Evolutionary conservation across 2,113 vertebrate genomes (phyloP).

Genomic region (Lethenteron reissneri): DNA sequence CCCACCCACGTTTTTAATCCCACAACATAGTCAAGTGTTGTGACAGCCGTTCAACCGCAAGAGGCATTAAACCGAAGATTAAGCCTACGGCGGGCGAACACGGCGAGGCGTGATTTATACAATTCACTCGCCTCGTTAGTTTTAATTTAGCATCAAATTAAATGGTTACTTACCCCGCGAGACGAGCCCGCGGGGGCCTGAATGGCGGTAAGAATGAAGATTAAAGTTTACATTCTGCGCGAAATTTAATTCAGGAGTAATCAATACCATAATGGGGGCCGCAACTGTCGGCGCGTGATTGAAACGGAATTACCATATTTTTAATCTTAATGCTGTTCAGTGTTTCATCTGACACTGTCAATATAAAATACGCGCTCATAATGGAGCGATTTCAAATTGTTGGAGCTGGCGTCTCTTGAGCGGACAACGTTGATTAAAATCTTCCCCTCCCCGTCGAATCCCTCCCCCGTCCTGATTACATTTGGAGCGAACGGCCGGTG

Average conservation of each 20-base stretch:
- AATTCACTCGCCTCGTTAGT: constrained; percentile 99
- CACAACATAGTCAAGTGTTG: too few relatives aligned
- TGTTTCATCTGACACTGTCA: constrained; percentile 99
- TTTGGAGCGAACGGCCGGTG: too few relatives aligned
- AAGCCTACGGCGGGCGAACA: too few relatives aligned
- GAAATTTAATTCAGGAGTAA: constrained; percentile 99
- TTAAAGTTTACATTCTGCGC: constrained; percentile 99
- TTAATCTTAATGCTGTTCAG: constrained; percentile 99
- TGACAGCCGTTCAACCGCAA: too few relatives aligned
- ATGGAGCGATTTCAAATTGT: constrained; percentile 99
- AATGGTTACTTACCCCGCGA: constrained; percentile 99
- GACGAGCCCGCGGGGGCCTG: constrained; percentile 99
- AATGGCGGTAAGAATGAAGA: constrained; percentile 99
- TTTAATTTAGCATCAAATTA: constrained; percentile 99
- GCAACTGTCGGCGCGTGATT: constrained; percentile 99
- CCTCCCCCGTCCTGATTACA: too few relatives aligned
- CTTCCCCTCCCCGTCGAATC: too few relatives aligned
- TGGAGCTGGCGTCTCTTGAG: too few relatives aligned
- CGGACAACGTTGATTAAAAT: too few relatives aligned
- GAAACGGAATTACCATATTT: constrained; percentile 99
- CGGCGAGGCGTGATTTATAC: constrained; percentile 65
- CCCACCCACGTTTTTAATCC: too few relatives aligned
- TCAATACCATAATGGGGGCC: constrained; percentile 99
- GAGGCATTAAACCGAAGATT: too few relatives aligned
- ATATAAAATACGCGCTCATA: constrained; percentile 99